These are phyloP conservation scores for Ennomos fuscantarius DNA, from an alignment of 2,888 invertebrate genomes.

Conservation along the genomic window DNA sequence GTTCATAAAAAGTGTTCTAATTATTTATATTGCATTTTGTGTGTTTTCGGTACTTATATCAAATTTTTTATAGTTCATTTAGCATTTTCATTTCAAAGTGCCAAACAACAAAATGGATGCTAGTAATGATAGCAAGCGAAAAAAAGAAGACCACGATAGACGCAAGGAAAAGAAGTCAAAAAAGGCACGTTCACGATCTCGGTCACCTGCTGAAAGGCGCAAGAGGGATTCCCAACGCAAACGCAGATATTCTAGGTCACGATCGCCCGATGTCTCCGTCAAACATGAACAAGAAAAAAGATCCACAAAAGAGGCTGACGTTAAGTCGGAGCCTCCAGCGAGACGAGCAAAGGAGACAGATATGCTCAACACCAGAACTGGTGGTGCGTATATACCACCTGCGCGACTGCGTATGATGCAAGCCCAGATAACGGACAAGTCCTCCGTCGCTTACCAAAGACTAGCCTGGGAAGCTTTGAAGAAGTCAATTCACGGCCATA, in stretches of 20 bases:
- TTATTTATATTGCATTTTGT: no score
- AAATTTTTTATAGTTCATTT: no score
- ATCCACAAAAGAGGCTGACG: slow-evolving; percentile 40
- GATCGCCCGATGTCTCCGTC: slow-evolving; percentile 50
- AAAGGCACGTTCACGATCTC: slow-evolving; percentile 62
- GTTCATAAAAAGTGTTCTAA: no score
- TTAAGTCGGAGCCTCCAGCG: slow-evolving; percentile 49
- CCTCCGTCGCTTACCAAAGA: slow-evolving; percentile 97
- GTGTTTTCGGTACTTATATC: no score
- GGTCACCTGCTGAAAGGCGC: slow-evolving; percentile 51
- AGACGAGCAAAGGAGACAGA: slow-evolving; percentile 82
- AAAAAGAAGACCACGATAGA: slow-evolving; percentile 62
- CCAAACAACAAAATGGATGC: slow-evolving; percentile 57
- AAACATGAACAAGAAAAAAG: slow-evolving; percentile 60
- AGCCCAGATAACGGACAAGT: slow-evolving; percentile 97
- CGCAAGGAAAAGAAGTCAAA: slow-evolving; percentile 61
- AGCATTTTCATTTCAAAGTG: neutral
- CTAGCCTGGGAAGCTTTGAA: slow-evolving; percentile 99
- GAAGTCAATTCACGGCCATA: slow-evolving; percentile 98
- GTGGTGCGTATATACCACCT: slow-evolving; percentile 99
- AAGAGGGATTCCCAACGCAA: slow-evolving; percentile 62
- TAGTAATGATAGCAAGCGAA: slow-evolving; percentile 63
- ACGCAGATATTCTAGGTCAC: slow-evolving; percentile 65
- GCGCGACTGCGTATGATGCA: slow-evolving; percentile 98
- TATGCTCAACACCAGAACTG: slow-evolving; percentile 92